Conservation (phyloP, 2,797 vertebrate genomes). For the Anguilla pacifica region DNA sequence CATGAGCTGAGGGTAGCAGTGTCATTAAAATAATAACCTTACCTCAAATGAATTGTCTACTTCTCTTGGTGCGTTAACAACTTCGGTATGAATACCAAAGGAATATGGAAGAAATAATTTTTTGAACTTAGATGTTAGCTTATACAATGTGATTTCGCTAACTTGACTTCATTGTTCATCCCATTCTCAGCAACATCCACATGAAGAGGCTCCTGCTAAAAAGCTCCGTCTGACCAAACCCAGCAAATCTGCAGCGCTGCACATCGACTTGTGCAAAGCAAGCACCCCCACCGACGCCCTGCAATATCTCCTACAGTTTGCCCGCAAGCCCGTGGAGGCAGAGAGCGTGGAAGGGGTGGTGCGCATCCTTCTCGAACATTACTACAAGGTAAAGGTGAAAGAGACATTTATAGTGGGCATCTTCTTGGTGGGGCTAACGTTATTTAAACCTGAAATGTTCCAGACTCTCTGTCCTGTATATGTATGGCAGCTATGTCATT, state of each 20-base stretch:
- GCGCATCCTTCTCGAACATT: slow-evolving; percentile 92
- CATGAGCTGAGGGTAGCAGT: background rate
- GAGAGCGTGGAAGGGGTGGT: slow-evolving; percentile 95
- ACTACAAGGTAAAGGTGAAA: slow-evolving; percentile 85
- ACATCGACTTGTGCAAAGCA: slow-evolving; percentile 94
- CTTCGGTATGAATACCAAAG: background rate
- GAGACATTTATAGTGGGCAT: background rate
- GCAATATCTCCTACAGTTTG: slow-evolving; percentile 91
- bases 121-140: background rate
- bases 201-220: slow-evolving; percentile 85
- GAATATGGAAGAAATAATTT: too few species aligned
- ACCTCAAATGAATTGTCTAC: background rate
- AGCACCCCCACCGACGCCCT: slow-evolving; percentile 87
- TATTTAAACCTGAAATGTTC: background rate
- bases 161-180: background rate
- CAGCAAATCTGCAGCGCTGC: slow-evolving; percentile 93
- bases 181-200: slow-evolving; percentile 70
- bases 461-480: too few species aligned
- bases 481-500: background rate
- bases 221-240: slow-evolving; percentile 95
- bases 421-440: background rate
- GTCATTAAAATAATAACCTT: too few species aligned
- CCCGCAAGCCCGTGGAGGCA: slow-evolving; percentile 89
- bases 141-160: background rate
- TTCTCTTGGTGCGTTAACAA: background rate